A percentile compares a stretch with the other conserved stretches of the same genome.
These are phyloP conservation scores for Mechanitis messenoides DNA, from an alignment of 2,888 invertebrate species.

Conservation along the genomic window DNA sequence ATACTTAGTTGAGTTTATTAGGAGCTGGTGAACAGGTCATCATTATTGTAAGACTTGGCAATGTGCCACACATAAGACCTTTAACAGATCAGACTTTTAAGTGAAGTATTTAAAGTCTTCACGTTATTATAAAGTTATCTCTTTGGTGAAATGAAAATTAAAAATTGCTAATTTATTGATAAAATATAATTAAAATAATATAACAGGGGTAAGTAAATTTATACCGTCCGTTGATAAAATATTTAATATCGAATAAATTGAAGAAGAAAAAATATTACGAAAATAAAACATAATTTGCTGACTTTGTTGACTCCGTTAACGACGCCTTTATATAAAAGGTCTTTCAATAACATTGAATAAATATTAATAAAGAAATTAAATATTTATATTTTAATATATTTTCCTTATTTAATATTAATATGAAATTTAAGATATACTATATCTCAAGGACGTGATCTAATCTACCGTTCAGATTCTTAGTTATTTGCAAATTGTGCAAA, in stretches of 20 bases:
- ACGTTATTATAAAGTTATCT: neutral
- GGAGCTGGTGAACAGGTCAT: neutral
- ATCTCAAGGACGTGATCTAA: slow-evolving; percentile 21
- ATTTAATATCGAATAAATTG: too few relatives aligned
- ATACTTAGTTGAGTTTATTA: too few relatives aligned
- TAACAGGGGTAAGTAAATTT: too few relatives aligned
- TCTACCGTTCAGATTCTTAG: slow-evolving; percentile 16
- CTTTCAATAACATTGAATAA: neutral
- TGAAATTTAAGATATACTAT: slow-evolving; percentile 2
- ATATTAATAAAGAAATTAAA: neutral
- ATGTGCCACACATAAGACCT: neutral
- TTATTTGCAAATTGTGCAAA: slow-evolving; percentile 22
- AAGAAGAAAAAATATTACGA: neutral
- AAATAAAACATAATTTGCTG: neutral
- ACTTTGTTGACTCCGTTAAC: slow-evolving; percentile 5
- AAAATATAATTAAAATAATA: too few relatives aligned
- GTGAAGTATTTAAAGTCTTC: neutral
- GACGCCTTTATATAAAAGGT: slow-evolving; percentile 1
- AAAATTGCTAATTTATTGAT: too few relatives aligned
- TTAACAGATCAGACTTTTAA: slow-evolving; percentile 4
- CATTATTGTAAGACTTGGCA: slow-evolving; percentile 2
- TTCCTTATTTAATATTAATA: neutral
- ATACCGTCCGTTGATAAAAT: too few relatives aligned
- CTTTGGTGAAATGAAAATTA: too few relatives aligned
- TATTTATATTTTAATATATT: neutral